Evolutionary conservation across 2,113 vertebrate species (phyloP).

Genomic region (Corythoichthys intestinalis): DNA sequence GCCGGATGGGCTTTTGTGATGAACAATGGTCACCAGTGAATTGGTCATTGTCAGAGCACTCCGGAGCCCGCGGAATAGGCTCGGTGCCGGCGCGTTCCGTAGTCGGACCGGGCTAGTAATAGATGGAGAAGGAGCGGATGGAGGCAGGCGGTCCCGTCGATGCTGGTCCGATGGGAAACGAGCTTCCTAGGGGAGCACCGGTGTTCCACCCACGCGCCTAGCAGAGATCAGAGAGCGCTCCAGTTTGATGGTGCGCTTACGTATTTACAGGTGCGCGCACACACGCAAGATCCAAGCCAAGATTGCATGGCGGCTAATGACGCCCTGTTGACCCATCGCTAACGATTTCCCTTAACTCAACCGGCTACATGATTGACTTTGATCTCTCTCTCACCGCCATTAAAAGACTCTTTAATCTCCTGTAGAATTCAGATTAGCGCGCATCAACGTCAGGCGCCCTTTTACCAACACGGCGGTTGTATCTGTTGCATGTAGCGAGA

Average conservation of each 20-base stretch:
- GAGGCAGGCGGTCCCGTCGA: conserved; percentile 47
- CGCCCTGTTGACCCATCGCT: conserved; percentile 58
- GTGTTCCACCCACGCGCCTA: conserved; percentile 53
- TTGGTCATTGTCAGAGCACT: conserved; percentile 70
- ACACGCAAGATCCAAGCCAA: conserved; percentile 9
- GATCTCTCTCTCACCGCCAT: conserved; percentile 58
- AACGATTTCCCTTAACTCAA: conserved; percentile 56
- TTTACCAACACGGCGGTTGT: background rate
- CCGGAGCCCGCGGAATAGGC: conserved; percentile 64
- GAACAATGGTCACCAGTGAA: conserved; percentile 69
- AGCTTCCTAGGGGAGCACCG: conserved; percentile 47
- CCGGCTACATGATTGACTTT: conserved; percentile 60
- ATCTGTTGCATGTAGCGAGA: background rate
- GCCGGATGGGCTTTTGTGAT: conserved; percentile 65
- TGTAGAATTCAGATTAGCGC: conserved; percentile 36
- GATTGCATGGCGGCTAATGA: conserved; percentile 53
- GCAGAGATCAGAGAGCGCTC: conserved; percentile 45
- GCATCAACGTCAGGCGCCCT: background rate
- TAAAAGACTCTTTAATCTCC: conserved; percentile 52
- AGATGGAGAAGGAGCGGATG: conserved; percentile 67
- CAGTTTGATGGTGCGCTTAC: conserved; percentile 15
- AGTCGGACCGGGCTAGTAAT: conserved; percentile 54
- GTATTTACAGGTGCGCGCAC: conserved; percentile 28
- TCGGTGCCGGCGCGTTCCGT: conserved; percentile 39
- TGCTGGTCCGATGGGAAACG: conserved; percentile 50